These are phyloP conservation scores for Ciconia stormi DNA, from an alignment of 2,113 vertebrate genomes.

Conservation along the genomic window DNA sequence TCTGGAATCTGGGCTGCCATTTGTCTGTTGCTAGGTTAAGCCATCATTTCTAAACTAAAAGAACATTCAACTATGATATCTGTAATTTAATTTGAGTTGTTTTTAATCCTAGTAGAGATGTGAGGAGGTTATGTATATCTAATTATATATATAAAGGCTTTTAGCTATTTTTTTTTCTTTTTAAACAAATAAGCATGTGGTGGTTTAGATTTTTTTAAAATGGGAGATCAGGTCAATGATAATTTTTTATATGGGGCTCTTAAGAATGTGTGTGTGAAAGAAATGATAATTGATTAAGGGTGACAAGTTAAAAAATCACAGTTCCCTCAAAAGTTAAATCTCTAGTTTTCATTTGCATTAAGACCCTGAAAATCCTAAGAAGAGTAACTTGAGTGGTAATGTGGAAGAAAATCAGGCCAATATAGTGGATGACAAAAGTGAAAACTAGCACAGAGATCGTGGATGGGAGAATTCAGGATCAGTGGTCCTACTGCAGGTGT, in stretches of 20 bases:
- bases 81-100: background rate
- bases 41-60: background rate
- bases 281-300: background rate
- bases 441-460: background rate
- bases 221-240: background rate
- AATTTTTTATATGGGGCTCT: background rate
- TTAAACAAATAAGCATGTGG: background rate
- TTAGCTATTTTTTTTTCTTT: background rate
- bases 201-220: background rate
- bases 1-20: background rate
- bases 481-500: background rate
- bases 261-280: background rate
- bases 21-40: background rate
- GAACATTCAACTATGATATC: background rate
- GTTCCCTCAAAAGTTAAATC: background rate
- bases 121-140: background rate
- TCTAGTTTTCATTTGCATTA: background rate
- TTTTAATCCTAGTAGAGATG: background rate
- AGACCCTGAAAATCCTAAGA: background rate
- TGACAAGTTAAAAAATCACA: background rate
- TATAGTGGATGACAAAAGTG: background rate
- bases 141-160: background rate
- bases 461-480: background rate
- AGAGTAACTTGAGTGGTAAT: background rate
- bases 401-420: background rate